These are phyloP conservation scores for Cheilosia soror DNA, from an alignment of 2,888 invertebrate genomes.

Conservation along the genomic window DNA sequence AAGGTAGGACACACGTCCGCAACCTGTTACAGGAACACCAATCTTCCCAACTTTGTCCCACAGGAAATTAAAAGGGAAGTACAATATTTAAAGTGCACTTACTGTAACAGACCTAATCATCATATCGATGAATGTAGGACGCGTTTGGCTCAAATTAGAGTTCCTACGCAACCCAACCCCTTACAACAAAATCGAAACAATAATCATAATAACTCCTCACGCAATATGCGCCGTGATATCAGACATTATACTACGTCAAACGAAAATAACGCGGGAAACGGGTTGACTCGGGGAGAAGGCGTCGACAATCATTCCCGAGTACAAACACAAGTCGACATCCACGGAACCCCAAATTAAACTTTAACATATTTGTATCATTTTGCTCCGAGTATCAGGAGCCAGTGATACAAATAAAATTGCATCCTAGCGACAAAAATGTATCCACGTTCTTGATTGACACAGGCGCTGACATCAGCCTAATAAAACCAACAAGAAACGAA, in stretches of 20 bases:
- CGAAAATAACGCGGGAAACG: conserved; percentile 9
- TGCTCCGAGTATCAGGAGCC: conserved; percentile 8
- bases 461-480: conserved; percentile 12
- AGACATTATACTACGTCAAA: neutral
- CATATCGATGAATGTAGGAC: neutral
- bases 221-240: neutral
- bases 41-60: neutral
- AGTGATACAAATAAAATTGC: conserved; percentile 5
- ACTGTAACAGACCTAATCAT: neutral
- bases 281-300: neutral
- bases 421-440: neutral
- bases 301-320: conserved; percentile 16
- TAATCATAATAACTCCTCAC: neutral
- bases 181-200: neutral
- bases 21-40: conserved; percentile 2
- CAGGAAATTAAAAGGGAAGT: neutral
- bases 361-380: neutral
- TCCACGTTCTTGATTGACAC: conserved; percentile 12
- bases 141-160: neutral
- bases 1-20: neutral
- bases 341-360: neutral
- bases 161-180: neutral
- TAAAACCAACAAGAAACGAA: neutral
- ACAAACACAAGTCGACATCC: neutral
- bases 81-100: neutral